phyloP scores from a whole-genome alignment of 2,113 vertebrate species.

The Anhinga rufa region DNA sequence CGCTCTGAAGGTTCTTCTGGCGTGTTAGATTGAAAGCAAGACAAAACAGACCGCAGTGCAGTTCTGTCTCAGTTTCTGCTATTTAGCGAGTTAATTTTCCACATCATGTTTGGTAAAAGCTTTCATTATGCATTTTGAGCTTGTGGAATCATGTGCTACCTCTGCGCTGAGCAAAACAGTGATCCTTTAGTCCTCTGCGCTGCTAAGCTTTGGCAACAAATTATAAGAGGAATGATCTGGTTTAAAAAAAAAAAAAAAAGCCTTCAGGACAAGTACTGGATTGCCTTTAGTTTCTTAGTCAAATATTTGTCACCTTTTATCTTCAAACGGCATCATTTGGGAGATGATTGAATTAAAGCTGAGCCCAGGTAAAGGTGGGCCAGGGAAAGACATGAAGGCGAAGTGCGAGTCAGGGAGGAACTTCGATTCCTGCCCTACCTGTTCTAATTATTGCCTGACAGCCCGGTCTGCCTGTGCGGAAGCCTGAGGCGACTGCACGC shows the following conservation, averaged over 20 bases:
- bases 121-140: constrained; percentile 46
- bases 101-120: constrained; percentile 20
- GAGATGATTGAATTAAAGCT: background rate
- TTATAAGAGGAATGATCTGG: background rate
- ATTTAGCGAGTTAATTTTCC: background rate
- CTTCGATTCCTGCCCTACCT: background rate
- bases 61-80: background rate
- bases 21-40: background rate
- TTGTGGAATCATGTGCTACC: constrained; percentile 48
- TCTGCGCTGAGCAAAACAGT: background rate
- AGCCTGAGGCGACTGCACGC: background rate
- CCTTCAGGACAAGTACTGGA: background rate
- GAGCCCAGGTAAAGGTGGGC: background rate
- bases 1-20: background rate
- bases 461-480: background rate
- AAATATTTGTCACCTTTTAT: background rate
- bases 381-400: background rate
- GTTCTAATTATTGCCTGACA: background rate
- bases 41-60: background rate
- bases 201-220: background rate
- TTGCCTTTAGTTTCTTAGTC: background rate
- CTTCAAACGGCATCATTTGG: background rate
- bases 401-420: background rate
- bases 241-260: background rate
- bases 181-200: background rate